Conservation (phyloP, 2,888 invertebrate species). For the Synergus japonicus region DNA sequence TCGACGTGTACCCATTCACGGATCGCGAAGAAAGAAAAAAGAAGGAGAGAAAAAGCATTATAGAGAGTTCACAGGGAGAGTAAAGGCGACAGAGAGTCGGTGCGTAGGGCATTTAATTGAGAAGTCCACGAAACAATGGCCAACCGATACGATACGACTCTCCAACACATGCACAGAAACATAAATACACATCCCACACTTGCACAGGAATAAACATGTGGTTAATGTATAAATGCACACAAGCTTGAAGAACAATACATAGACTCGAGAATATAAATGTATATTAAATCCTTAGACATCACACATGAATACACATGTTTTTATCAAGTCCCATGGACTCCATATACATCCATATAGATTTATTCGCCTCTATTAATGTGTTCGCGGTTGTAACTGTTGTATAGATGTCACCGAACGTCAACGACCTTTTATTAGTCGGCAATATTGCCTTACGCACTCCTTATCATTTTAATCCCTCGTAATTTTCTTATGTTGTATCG, state of each 20-base stretch:
- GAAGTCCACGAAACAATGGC: constrained; percentile 48
- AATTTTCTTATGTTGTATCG: constrained; percentile 60
- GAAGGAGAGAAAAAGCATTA: constrained; percentile 48
- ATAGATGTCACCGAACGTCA: constrained; percentile 61
- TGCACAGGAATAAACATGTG: background rate
- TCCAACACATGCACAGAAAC: background rate
- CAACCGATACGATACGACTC: constrained; percentile 17
- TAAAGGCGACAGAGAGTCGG: constrained; percentile 43
- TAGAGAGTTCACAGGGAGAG: constrained; percentile 51
- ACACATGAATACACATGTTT: background rate
- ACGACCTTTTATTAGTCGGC: constrained; percentile 65
- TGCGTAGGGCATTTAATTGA: constrained; percentile 50
- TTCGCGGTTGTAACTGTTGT: background rate
- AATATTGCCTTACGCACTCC: constrained; percentile 53
- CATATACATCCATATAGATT: background rate
- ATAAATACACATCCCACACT: background rate
- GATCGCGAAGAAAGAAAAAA: constrained; percentile 51
- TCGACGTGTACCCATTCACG: constrained; percentile 62
- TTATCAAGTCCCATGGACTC: background rate
- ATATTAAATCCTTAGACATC: too few species aligned
- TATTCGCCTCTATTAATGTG: constrained; percentile 3
- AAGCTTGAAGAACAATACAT: background rate
- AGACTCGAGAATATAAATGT: background rate
- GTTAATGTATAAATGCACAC: background rate
- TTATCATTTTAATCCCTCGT: constrained; percentile 67